Evolutionary conservation across 2,113 vertebrate genomes (phyloP), one percentile per base, ranked within the genome.

Genomic region (Sebastes fasciatus): DNA sequence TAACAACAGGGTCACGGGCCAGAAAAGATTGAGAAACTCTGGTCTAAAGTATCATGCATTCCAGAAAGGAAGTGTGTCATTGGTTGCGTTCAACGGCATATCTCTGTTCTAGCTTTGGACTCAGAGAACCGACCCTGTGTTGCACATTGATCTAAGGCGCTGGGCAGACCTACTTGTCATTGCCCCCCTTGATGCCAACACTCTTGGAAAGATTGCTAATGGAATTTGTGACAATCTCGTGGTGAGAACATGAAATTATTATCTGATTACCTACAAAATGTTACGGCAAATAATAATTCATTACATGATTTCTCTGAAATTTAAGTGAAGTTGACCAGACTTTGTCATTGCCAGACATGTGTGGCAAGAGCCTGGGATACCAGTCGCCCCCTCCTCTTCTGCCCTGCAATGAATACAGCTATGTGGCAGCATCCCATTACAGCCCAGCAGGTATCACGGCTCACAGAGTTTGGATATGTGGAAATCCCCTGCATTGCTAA

Each of bases 341-440:
- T 85, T 71, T 82, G 4, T 83, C 34, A 17, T 54, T 83, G 66
- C 54, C 85, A 96, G 98, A 99, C 98, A 0, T 99, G 97, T 74
- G 95, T 99, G 65, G 96, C 99, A 60, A 96, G 98, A 1, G 98
- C 98, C 2, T 99, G 98, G 98, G 97, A 99, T 75, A 89, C 73
- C 63, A 95, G 89, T 66, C 97, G 97, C 26, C 98, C 98, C 5
- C 92, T 99, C 70, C 94, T 99, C 64, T 99, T 99, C 95, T 99
- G 98, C 86, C 97, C 98, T 0, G 98, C 98, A n/a, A 99, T 99
- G 98, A 99, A 99, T 92, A 99, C 98, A 0, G 95, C 96, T 76
- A 99, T 99, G 98, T 99, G 98, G 98, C 94, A 96, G 40, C 98
- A 99, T 92, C 98, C 98, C 6, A 87, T 99, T 85, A 99, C 98